Evolutionary conservation across 2,888 invertebrate species (phyloP).

Genomic region (Spodoptera picta): DNA sequence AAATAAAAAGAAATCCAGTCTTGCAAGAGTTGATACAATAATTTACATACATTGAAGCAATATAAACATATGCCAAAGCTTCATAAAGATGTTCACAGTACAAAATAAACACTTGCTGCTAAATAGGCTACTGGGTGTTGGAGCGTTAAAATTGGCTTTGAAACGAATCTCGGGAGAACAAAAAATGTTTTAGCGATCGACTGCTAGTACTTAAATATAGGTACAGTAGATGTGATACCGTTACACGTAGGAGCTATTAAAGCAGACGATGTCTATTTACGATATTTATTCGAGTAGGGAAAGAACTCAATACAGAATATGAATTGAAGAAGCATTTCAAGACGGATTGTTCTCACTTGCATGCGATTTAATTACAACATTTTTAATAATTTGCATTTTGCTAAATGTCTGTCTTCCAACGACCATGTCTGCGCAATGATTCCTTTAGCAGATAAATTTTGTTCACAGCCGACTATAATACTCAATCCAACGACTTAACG

Average conservation of each 20-base stretch:
- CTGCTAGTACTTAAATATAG: slow-evolving; percentile 73
- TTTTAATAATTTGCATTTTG: no score
- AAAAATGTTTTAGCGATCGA: slow-evolving; percentile 60
- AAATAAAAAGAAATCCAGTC: no score
- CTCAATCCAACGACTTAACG: slow-evolving; percentile 6
- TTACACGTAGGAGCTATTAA: slow-evolving; percentile 64
- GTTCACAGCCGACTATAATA: background rate
- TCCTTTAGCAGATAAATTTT: background rate
- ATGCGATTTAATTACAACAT: no score
- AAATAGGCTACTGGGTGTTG: slow-evolving; percentile 51
- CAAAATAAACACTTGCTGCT: slow-evolving; percentile 25
- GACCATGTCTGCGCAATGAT: no score
- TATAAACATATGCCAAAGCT: background rate
- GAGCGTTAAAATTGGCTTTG: slow-evolving; percentile 49
- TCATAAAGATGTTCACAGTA: slow-evolving; percentile 5
- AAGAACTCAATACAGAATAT: background rate
- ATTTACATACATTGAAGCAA: background rate
- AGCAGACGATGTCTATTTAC: slow-evolving; percentile 52
- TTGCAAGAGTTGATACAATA: no score
- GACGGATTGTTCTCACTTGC: no score
- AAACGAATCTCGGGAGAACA: slow-evolving; percentile 47
- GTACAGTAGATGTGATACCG: slow-evolving; percentile 71
- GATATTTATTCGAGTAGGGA: background rate
- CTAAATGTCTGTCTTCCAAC: no score
- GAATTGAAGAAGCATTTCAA: background rate